Evolutionary conservation across 2,888 invertebrate species (phyloP).

Genomic region (Biston stratarius): DNA sequence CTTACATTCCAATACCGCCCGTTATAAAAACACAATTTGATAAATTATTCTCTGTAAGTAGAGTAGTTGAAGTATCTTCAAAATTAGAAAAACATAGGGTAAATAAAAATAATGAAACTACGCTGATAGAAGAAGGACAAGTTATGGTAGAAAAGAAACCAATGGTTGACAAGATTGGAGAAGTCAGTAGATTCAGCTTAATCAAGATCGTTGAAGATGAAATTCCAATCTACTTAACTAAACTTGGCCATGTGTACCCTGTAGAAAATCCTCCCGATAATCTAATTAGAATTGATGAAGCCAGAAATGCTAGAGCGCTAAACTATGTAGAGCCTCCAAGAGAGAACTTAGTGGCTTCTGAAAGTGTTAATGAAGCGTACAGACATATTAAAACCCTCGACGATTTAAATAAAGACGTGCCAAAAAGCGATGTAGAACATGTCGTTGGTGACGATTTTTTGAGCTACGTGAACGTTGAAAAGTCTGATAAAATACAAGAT

Average conservation of each 20-base stretch:
- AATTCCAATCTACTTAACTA: conserved; percentile 82
- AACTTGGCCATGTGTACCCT: conserved; percentile 79
- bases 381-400: conserved; percentile 68
- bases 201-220: conserved; percentile 89
- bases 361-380: conserved; percentile 82
- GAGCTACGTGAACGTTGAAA: conserved; percentile 75
- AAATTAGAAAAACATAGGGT: conserved; percentile 87
- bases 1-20: conserved; percentile 60
- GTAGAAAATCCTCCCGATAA: conserved; percentile 82
- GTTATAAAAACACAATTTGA: conserved; percentile 83
- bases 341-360: conserved; percentile 81
- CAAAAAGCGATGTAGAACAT: conserved; percentile 62
- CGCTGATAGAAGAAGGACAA: conserved; percentile 82
- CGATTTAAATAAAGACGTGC: conserved; percentile 44
- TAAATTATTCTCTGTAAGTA: conserved; percentile 89
- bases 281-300: conserved; percentile 81
- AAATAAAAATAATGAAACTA: conserved; percentile 84
- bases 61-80: conserved; percentile 89
- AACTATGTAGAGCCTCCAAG: conserved; percentile 71
- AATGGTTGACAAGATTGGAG: conserved; percentile 88
- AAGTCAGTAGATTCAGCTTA: conserved; percentile 89
- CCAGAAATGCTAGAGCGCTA: conserved; percentile 79
- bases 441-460: conserved; percentile 70
- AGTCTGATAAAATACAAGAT: conserved; percentile 60
- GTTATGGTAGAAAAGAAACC: conserved; percentile 87